Conservation (phyloP, 2,888 invertebrate genomes). For the Pandemis corylana region DNA sequence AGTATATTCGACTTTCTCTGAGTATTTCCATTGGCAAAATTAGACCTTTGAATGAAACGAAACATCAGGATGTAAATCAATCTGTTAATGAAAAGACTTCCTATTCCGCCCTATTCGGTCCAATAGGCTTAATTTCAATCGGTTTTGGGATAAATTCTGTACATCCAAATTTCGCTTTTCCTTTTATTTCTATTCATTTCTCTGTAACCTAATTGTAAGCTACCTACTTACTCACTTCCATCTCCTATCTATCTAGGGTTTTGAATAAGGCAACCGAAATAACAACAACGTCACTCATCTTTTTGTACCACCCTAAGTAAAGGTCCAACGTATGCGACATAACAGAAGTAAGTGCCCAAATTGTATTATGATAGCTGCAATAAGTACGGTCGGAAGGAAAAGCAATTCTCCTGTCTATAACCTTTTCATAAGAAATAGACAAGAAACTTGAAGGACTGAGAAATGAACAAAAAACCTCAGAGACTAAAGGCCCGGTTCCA, state of each 20-base stretch:
- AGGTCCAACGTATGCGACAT: constrained; percentile 4
- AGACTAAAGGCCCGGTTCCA: constrained; percentile 21
- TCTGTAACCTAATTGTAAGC: neutral
- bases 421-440: constrained; percentile 21
- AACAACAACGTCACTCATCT: neutral
- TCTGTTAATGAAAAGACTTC: neutral
- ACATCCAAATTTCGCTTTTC: neutral
- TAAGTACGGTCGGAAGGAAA: constrained; percentile 24
- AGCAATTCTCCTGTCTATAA: constrained; percentile 23
- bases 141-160: neutral
- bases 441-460: constrained; percentile 23
- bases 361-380: constrained; percentile 25
- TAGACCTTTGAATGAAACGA: neutral
- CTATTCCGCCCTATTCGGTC: constrained; percentile 1
- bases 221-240: no score
- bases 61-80: neutral
- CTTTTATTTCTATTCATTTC: neutral
- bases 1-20: no score
- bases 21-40: neutral
- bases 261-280: neutral
- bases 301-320: neutral
- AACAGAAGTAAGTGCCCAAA: constrained; percentile 17
- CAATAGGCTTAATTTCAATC: neutral
- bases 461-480: constrained; percentile 36
- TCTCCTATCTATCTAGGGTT: neutral